phyloP scores from a whole-genome alignment of 2,888 invertebrate genomes.

The Pyrrhosoma nymphula region DNA sequence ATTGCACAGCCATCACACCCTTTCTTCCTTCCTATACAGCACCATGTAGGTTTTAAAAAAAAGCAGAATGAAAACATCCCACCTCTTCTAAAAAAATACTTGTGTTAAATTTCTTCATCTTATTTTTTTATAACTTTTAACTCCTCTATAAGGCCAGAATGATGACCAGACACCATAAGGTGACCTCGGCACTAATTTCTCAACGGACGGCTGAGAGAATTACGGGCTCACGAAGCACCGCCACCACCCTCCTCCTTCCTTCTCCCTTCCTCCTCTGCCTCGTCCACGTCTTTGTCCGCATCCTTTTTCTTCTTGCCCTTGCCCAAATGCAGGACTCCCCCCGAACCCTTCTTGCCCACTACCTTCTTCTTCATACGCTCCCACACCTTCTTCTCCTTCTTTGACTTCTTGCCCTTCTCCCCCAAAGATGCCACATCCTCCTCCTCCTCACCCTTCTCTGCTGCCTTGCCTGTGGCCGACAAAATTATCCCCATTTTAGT shows the following conservation, averaged over 20 bases:
- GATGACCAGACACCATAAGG: background rate
- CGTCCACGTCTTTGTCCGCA: constrained; percentile 51
- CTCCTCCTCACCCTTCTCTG: constrained; percentile 62
- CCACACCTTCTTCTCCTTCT: constrained; percentile 61
- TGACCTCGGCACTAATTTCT: background rate
- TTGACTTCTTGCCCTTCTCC: constrained; percentile 63
- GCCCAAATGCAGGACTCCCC: constrained; percentile 61
- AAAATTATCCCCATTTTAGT: constrained; percentile 50
- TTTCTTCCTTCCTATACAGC: constrained; percentile 29
- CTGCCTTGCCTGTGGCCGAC: constrained; percentile 62
- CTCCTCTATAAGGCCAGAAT: constrained; percentile 40
- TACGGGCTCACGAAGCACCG: constrained; percentile 40
- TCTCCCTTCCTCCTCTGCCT: constrained; percentile 41
- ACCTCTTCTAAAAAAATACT: constrained; percentile 54
- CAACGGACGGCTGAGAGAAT: constrained; percentile 1
- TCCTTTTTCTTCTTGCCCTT: constrained; percentile 63
- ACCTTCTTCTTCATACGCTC: constrained; percentile 61
- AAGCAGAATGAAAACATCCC: constrained; percentile 45
- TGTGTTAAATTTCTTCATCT: background rate
- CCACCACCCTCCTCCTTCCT: constrained; percentile 45
- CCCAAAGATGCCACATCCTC: constrained; percentile 30
- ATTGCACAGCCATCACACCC: constrained; percentile 28
- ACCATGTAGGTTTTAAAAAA: background rate
- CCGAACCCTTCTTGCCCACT: constrained; percentile 54
- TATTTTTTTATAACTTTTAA: background rate